phyloP scores from a whole-genome alignment of 2,888 invertebrate genomes.

The Tiliacea aurago region DNA sequence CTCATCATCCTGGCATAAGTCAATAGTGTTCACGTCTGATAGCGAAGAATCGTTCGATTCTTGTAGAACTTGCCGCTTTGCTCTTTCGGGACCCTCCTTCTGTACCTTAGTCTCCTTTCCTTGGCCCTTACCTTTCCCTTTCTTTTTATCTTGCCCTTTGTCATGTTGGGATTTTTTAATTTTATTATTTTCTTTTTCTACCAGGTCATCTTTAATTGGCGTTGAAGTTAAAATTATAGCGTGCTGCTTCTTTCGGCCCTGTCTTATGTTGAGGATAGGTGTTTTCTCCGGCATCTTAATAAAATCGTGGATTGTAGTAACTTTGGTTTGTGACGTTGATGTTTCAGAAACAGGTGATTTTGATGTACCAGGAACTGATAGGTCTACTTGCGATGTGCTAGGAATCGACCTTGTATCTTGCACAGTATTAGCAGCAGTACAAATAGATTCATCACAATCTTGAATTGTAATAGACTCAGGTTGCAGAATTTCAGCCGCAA shows the following conservation, averaged over 20 bases:
- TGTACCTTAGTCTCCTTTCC: slow-evolving; percentile 2
- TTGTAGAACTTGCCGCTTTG: not conserved
- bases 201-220: not conserved
- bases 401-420: not conserved
- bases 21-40: not conserved
- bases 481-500: not conserved
- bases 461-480: not conserved
- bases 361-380: not conserved
- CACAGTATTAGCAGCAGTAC: not conserved
- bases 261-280: not conserved
- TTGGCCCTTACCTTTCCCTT: not conserved
- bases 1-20: slow-evolving; percentile 6
- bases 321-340: slow-evolving; percentile 5
- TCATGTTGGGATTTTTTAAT: not conserved
- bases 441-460: slow-evolving; percentile 2
- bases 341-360: not conserved
- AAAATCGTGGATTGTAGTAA: slow-evolving; percentile 1
- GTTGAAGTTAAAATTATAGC: slow-evolving; percentile 5
- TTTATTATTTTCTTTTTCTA: slow-evolving; percentile 1
- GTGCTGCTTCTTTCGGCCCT: slow-evolving; percentile 8
- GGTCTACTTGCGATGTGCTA: not conserved
- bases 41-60: not conserved
- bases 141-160: slow-evolving; percentile 1
- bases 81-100: slow-evolving; percentile 2
- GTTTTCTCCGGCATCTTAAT: not conserved